phyloP scores from a whole-genome alignment of 2,797 vertebrate species.

The Sebastes cheni region DNA sequence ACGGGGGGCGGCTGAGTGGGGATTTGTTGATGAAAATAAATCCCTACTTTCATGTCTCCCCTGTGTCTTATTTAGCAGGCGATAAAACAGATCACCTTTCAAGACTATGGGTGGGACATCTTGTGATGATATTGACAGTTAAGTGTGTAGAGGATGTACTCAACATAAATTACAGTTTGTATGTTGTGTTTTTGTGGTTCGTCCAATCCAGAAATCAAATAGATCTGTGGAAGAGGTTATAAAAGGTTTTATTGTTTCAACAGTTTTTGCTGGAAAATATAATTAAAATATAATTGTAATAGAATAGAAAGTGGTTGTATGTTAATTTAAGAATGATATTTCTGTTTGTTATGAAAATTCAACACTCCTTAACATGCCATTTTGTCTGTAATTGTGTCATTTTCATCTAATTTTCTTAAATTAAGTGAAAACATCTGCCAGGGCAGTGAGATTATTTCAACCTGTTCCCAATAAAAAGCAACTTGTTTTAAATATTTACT shows the following conservation, averaged over 20 bases:
- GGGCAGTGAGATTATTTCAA: background rate
- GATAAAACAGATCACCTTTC: conserved; percentile 48
- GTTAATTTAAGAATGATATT: background rate
- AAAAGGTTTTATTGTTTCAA: background rate
- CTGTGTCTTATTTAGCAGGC: conserved; percentile 44
- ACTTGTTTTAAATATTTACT: background rate
- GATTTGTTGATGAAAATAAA: conserved; percentile 68
- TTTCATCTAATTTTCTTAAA: background rate
- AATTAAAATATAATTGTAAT: background rate
- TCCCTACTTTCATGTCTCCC: conserved; percentile 20
- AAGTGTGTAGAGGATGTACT: background rate
- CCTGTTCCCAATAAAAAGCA: background rate
- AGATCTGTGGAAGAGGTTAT: background rate
- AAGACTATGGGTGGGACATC: background rate
- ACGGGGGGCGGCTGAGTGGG: conserved; percentile 38
- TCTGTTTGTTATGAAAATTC: background rate
- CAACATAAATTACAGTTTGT: background rate
- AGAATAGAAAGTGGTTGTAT: background rate
- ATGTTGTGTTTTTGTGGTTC: background rate
- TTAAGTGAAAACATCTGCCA: background rate
- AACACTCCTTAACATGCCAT: background rate
- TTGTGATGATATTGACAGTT: background rate
- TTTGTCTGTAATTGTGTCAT: background rate
- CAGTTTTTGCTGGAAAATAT: background rate
- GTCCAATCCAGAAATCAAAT: background rate